These are phyloP conservation scores for Pandemis cinnamomeana DNA, from an alignment of 2,888 invertebrate genomes.

Conservation along the genomic window DNA sequence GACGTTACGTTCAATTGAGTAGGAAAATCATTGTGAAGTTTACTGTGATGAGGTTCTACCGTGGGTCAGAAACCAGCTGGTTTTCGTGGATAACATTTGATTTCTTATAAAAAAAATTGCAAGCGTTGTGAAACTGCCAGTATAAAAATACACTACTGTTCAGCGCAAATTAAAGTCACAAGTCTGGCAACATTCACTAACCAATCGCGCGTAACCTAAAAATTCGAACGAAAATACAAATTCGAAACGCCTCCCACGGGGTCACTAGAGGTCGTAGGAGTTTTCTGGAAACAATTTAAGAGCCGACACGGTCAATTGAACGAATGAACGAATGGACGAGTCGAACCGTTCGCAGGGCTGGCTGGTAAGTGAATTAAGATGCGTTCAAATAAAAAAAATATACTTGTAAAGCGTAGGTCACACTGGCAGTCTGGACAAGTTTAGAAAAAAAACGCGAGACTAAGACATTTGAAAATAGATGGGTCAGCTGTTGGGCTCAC, in stretches of 20 bases:
- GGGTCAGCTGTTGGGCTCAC: no score
- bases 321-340: conserved; percentile 60
- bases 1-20: no score
- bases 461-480: no score
- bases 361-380: conserved; percentile 5
- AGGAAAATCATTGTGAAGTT: no score
- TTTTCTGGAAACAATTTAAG: conserved; percentile 73
- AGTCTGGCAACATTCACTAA: conserved; percentile 29
- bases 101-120: no score
- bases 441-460: background rate
- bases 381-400: background rate
- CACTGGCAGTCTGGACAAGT: background rate
- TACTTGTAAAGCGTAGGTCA: background rate
- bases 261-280: conserved; percentile 62
- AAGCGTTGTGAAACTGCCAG: no score
- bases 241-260: conserved; percentile 61
- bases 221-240: conserved; percentile 45
- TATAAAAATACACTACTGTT: no score
- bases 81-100: no score
- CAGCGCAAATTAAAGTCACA: conserved; percentile 5
- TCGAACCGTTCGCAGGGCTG: conserved; percentile 14
- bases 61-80: no score
- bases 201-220: conserved; percentile 55
- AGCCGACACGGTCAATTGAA: conserved; percentile 72
- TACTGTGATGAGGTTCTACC: no score